Conservation (phyloP, 2,797 vertebrate species). For the Alfaro cultratus region DNA sequence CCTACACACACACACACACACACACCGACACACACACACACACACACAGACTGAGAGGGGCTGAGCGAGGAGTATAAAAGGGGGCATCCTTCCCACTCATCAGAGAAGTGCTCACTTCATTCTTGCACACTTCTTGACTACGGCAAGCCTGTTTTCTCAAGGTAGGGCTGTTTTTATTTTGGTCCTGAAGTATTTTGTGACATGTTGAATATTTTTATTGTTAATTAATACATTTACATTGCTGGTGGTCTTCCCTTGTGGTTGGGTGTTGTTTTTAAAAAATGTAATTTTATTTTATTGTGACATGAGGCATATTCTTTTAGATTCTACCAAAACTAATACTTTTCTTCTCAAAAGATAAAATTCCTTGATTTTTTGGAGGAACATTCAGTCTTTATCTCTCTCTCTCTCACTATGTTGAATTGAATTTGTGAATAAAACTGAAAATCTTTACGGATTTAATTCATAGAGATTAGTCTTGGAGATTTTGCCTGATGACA, state of each 20-base stretch:
- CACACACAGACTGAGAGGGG: slow-evolving; percentile 47
- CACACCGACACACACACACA: slow-evolving; percentile 22
- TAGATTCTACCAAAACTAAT: neutral
- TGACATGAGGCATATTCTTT: neutral
- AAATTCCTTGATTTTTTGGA: neutral
- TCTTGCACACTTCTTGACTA: slow-evolving; percentile 61
- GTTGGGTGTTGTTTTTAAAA: neutral
- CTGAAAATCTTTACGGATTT: rapidly evolving
- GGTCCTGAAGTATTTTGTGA: neutral
- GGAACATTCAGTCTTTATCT: neutral
- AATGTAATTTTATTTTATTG: neutral
- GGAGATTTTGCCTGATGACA: slow-evolving; percentile 8
- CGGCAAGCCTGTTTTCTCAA: slow-evolving; percentile 58
- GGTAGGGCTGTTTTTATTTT: slow-evolving; percentile 60
- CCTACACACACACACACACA: slow-evolving; percentile 12
- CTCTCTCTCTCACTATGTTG: too few relatives aligned
- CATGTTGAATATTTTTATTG: neutral
- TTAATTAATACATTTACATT: neutral
- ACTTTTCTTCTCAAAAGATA: neutral
- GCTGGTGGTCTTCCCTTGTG: too few relatives aligned
- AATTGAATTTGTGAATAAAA: neutral
- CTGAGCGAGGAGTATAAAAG: slow-evolving; percentile 79
- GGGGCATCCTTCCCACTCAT: slow-evolving; percentile 70
- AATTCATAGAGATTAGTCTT: neutral
- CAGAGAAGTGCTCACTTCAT: slow-evolving; percentile 68